Evolutionary conservation across 2,113 vertebrate species (phyloP), one percentile per base, ranked within the genome.

Genomic region (Gallinago media): DNA sequence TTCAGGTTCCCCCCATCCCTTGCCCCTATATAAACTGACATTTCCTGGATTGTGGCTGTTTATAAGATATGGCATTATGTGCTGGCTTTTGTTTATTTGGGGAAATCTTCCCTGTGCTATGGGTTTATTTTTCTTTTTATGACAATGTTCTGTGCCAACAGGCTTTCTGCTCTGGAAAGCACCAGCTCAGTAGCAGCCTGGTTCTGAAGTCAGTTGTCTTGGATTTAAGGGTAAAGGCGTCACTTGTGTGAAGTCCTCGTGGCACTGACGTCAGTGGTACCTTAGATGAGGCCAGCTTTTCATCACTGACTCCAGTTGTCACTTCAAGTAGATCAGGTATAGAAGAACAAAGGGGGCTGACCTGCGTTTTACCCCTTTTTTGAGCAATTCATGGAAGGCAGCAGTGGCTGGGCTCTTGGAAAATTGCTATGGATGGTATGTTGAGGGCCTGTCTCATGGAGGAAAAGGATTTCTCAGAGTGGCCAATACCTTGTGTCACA

Each of bases 91-190:
- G 65, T 67, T 92, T 86, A 77, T 89, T 72, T 89, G 76, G 47
- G 34, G 27, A 61, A 73, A 62, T 40, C 58, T 56, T 76, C 38
- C 21, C 15, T 42, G 2, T 40, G 8, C 36, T 62, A 26, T 50
- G 15, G 4, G 81, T 77, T 94, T 92, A 47, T 85, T 85, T 89
- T 89, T 66, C 70, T 89, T 89, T 58, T 72, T 77, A 72, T 21
- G 47, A 25, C 54, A 20, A 25, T 32, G 21, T 32, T 81, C 40
- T 77, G 42, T 40, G 36, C 76, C 62, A 82, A 67, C 65, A 94
- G 47, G 52, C 58, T 92, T 76, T 81, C 20, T 81, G 65, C 63
- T 80, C 31, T 9, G n/a, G 54, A 47, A 78, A 52, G 66, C 3
- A 2, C 25, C 55, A 40, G 42, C 42, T 25, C 58, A 11, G 3